Base-by-base conservation (phyloP, 2,888 invertebrate species). In the Rhyacophila evoluta region DNA sequence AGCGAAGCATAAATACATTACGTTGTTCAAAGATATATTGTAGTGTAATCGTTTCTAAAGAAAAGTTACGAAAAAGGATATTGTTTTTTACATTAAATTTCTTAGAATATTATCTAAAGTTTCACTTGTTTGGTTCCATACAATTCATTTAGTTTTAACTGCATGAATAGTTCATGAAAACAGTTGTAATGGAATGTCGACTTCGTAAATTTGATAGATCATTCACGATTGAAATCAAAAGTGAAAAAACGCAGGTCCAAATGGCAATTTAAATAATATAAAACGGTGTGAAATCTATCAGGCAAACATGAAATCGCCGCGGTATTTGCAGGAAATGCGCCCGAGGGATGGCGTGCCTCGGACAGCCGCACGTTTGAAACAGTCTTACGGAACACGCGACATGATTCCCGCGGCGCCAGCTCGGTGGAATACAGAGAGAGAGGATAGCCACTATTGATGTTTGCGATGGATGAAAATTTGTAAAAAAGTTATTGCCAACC, bases 361-460 rank as follows among this genome's bases (percentile, higher is more conserved):
- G 55, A 55, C 25, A 55, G 19, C 25, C 5, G 25, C 25, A 19
- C 55, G 19, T 55, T 55, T 55, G 15, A 8, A 55, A 55, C 19
- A 55, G 55, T 55, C 25, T n/a, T 15, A 69, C 28, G 5, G n/a
- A 41, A 25, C 77, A 77, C 73, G 77, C 77, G 73, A 77, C 29
- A 12, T 27, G 41, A 67, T 73, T 69, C 72, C 72, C 67, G 29
- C 29, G 33, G 67, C 72, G 72, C 38, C 29, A 25, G 15, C 12
- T 69, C 73, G 70, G 41, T 33, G 25, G 68, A 69, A 28, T 55
- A 55, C 55, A 55, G 19, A 12, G 10, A 55, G 39, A 73, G 10
- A 55, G 39, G 77, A 69, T 77, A 77, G 73, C 73, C 69, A 77
- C 36, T 77, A 77, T 77, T 77, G 77, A 77, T 77, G 77, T 72